A percentile compares a stretch with the other conserved stretches of the same genome.
phyloP scores from a whole-genome alignment of 2,888 invertebrate genomes.

The Rambutsinella grinnellia region DNA sequence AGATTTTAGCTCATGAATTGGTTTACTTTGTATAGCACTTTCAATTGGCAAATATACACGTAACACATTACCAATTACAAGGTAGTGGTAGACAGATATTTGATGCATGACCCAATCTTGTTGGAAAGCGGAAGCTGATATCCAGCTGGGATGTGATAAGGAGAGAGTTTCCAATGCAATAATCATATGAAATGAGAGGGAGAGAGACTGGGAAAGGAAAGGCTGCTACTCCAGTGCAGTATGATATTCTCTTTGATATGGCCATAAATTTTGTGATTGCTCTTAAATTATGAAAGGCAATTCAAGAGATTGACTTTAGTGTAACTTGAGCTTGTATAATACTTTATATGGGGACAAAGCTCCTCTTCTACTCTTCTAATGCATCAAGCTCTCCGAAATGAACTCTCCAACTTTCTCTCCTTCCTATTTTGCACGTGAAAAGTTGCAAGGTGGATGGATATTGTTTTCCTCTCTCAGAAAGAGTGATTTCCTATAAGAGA shows the following conservation, averaged over 20 bases:
- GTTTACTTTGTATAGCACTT: too few species aligned
- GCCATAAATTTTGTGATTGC: constrained; percentile 65
- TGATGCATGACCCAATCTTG: background rate
- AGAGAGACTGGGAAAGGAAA: constrained; percentile 10
- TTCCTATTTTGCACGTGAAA: too few species aligned
- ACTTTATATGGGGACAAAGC: background rate
- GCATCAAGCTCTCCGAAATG: too few species aligned
- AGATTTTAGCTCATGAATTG: too few species aligned
- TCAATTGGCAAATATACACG: background rate
- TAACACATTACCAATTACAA: background rate
- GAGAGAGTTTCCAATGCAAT: constrained; percentile 25
- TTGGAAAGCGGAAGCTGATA: constrained; percentile 31
- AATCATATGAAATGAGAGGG: constrained; percentile 17
- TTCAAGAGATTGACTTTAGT: constrained; percentile 63
- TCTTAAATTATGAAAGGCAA: constrained; percentile 65
- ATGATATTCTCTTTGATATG: constrained; percentile 59
- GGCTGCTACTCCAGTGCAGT: constrained; percentile 1
- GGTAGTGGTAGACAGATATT: background rate
- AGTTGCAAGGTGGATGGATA: too few species aligned
- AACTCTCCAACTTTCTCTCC: background rate
- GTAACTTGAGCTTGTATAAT: constrained; percentile 40
- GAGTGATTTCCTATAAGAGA: too few species aligned
- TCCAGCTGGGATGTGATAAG: constrained; percentile 31
- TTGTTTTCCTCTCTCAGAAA: too few species aligned
- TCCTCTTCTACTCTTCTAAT: too few species aligned